Percentiles rank a stretch among this genome's conserved stretches.
Conservation (phyloP, 2,113 vertebrate species). For the Aptenodytes patagonicus region DNA sequence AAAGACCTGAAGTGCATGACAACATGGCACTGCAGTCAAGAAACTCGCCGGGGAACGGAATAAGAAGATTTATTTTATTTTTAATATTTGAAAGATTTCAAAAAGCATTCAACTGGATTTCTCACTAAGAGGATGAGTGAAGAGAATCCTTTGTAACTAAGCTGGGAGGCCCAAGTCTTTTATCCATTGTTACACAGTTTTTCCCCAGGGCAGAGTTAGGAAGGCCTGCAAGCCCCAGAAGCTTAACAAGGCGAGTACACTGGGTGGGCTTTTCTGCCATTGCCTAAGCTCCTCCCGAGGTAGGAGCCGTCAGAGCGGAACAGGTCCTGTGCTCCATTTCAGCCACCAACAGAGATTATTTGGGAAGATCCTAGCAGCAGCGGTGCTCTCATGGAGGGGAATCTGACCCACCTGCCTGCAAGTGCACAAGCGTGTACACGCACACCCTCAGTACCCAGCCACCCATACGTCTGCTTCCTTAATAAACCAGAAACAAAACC, state of each 20-base stretch:
- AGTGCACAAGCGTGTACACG: rapidly evolving
- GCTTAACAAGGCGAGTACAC: constrained; percentile 35
- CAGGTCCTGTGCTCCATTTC: background rate
- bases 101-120: constrained; percentile 69
- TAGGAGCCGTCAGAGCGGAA: background rate
- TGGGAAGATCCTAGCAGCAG: background rate
- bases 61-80: constrained; percentile 59
- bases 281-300: constrained; percentile 18
- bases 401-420: background rate
- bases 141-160: constrained; percentile 46
- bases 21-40: constrained; percentile 42
- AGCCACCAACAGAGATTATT: background rate
- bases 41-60: background rate
- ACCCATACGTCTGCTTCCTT: background rate
- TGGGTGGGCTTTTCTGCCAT: constrained; percentile 48
- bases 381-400: background rate
- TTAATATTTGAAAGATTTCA: constrained; percentile 58
- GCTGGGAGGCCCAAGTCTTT: constrained; percentile 57
- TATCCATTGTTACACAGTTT: constrained; percentile 52
- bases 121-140: constrained; percentile 61
- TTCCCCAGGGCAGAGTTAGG: constrained; percentile 40
- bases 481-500: background rate
- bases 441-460: background rate
- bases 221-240: constrained; percentile 42
- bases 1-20: constrained; percentile 3